These are phyloP conservation scores for Onthophagus taurus DNA, from an alignment of 1,140 invertebrate genomes.

Conservation along the genomic window DNA sequence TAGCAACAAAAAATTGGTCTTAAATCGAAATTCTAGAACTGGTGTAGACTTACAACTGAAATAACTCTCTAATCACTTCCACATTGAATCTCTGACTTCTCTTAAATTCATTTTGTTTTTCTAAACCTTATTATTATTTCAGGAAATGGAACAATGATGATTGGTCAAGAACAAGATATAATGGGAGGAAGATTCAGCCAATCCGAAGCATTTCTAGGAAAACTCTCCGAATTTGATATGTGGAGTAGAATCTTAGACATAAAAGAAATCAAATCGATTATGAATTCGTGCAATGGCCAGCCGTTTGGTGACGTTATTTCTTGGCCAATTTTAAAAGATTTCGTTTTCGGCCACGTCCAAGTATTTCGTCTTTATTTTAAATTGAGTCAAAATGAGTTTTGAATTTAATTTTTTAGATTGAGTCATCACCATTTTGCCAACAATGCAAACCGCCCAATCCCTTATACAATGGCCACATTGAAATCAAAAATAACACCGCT, in stretches of 20 bases:
- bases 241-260: slow-evolving; percentile 45
- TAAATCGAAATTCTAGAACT: too few species aligned
- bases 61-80: too few species aligned
- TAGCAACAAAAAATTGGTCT: too few species aligned
- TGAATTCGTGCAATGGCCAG: slow-evolving; percentile 43
- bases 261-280: slow-evolving; percentile 39
- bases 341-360: slow-evolving; percentile 46
- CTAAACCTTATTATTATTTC: slow-evolving; percentile 20
- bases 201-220: slow-evolving; percentile 56
- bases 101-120: not conserved
- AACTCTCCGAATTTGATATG: slow-evolving; percentile 50
- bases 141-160: slow-evolving; percentile 49
- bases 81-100: slow-evolving; percentile 5
- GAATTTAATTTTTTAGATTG: slow-evolving; percentile 35
- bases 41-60: too few species aligned
- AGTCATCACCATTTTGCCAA: slow-evolving; percentile 40
- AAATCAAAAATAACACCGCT: slow-evolving; percentile 30
- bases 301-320: slow-evolving; percentile 46
- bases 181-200: slow-evolving; percentile 53
- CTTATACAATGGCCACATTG: slow-evolving; percentile 38
- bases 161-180: slow-evolving; percentile 63
- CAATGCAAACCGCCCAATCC: slow-evolving; percentile 42
- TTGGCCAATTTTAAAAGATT: slow-evolving; percentile 51
- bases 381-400: too few species aligned
- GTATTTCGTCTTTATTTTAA: too few species aligned